These are phyloP conservation scores for Eueides isabella DNA, from an alignment of 1,140 invertebrate species.

Conservation along the genomic window DNA sequence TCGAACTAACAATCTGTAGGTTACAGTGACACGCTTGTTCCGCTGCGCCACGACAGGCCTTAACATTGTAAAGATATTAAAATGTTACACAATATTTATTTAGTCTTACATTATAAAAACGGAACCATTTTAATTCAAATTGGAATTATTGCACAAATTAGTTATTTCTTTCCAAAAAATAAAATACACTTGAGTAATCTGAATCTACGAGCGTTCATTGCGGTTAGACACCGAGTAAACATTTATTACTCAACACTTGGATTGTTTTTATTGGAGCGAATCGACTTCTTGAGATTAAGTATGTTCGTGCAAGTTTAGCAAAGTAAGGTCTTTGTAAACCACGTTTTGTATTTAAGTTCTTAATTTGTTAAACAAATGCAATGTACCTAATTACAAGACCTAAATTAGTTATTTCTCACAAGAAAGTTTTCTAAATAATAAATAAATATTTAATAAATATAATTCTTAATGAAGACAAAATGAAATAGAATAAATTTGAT, in stretches of 20 bases:
- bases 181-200: constrained; percentile 13
- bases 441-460: too few relatives aligned
- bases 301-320: neutral
- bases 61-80: neutral
- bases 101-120: neutral
- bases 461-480: too few relatives aligned
- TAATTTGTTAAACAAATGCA: neutral
- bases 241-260: constrained; percentile 11
- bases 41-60: too few relatives aligned
- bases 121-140: neutral
- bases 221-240: constrained; percentile 18
- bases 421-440: too few relatives aligned
- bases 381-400: neutral
- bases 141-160: neutral
- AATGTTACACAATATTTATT: neutral
- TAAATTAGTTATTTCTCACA: too few relatives aligned
- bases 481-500: too few relatives aligned
- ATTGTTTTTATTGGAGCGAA: constrained; percentile 17
- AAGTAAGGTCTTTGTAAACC: neutral
- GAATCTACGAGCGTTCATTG: constrained; percentile 6
- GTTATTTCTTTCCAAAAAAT: neutral
- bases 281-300: constrained; percentile 11
- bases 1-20: too few relatives aligned
- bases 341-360: neutral
- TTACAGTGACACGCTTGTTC: too few relatives aligned